Evolutionary conservation across 2,113 vertebrate genomes (phyloP), one percentile per base, ranked within the genome.

Genomic region (Excalfactoria chinensis): DNA sequence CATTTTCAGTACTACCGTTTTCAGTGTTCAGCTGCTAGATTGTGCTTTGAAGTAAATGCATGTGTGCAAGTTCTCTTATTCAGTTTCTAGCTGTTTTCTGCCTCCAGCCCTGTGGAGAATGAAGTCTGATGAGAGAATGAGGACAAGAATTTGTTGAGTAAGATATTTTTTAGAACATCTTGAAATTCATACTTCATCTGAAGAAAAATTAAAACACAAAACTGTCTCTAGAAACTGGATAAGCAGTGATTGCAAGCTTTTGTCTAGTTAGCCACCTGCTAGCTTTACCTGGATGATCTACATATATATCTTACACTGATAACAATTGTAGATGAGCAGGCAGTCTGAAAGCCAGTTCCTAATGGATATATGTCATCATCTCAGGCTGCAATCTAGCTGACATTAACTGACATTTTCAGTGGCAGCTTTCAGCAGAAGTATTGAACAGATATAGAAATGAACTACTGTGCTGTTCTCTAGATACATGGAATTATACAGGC

Each of bases 381-480:
- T 75, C 72, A 81, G 59, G 23, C 43, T 64, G 26, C 51, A 63
- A 9, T 41, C 62, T 53, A 34, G 11, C 34, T 15, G 58, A 34
- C 68, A 90, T 75, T 81, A 92, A 60, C 68, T 78, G 88, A 84
- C 85, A 86, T 74, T 92, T 89, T 44, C 88, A 62, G 49, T 41
- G 80, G 83, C 66, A 90, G 90, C 76, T 93, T 91, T 94, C 71
- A 90, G 86, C 58, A 83, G 69, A 43, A 86, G 51, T 51, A 64
- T 58, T 93, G 90, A 94, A 88, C 91, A 44, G 88, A 37, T 68
- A 41, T 11, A 93, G 73, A 90, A 94, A 67, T 72, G 86, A 94
- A 44, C 35, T 78, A 72, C 80, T 72, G 49, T 75, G 76, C 73
- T 85, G 56, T 81, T 93, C 84, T 84, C 83, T 16, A 8, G 69